These are phyloP conservation scores for Pterostichus madidus DNA, from an alignment of 2,888 invertebrate genomes.

Conservation along the genomic window DNA sequence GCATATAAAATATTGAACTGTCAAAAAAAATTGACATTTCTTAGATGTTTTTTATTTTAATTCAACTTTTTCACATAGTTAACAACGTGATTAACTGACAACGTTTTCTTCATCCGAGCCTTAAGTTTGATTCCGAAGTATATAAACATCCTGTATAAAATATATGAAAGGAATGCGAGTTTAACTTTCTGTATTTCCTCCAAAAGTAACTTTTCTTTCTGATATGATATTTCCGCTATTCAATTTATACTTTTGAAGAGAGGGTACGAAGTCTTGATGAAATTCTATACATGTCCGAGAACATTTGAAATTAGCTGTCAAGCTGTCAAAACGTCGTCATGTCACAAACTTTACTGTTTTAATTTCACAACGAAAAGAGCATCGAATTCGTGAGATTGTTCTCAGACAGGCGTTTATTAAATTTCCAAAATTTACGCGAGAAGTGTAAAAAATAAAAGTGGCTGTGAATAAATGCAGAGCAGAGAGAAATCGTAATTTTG, in stretches of 20 bases:
- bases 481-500: too few species aligned
- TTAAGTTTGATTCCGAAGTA: too few species aligned
- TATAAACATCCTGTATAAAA: too few species aligned
- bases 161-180: too few species aligned
- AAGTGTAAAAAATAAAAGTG: constrained; percentile 15
- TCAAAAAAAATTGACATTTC: too few species aligned
- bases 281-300: constrained; percentile 46
- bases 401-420: constrained; percentile 31
- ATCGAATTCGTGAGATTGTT: constrained; percentile 22
- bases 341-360: constrained; percentile 35
- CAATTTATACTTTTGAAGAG: constrained; percentile 24
- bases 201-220: constrained; percentile 29
- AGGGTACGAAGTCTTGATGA: not conserved
- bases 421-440: constrained; percentile 10
- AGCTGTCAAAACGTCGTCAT: constrained; percentile 33
- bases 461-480: too few species aligned
- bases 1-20: too few species aligned
- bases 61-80: too few species aligned
- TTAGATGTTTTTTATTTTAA: too few species aligned
- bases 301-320: constrained; percentile 46
- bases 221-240: not conserved
- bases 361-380: constrained; percentile 10
- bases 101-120: too few species aligned
- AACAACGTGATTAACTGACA: too few species aligned
- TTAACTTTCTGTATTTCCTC: too few species aligned